A percentile compares a stretch with the other conserved stretches of the same genome.
Conservation (phyloP, 2,113 vertebrate species). For the Larimichthys crocea region DNA sequence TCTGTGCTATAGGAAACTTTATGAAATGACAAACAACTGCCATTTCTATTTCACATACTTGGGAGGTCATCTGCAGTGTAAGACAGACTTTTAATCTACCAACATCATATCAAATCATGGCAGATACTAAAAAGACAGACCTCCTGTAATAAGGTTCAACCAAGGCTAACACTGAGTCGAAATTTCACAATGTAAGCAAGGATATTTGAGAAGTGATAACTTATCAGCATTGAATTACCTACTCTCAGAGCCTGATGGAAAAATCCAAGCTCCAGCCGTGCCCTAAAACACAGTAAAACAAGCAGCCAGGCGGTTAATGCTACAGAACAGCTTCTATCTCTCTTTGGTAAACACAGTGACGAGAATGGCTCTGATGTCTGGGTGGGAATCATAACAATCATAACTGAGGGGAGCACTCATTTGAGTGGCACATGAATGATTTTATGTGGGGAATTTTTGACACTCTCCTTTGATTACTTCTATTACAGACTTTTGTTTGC, state of each 20-base stretch:
- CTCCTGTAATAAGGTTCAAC: conserved; percentile 18
- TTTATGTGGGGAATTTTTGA: conserved; percentile 1
- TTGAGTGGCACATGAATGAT: not conserved
- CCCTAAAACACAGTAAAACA: conserved; percentile 23
- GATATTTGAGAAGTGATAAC: conserved; percentile 41
- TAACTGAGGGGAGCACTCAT: not conserved
- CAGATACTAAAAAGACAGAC: not conserved
- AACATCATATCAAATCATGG: conserved; percentile 1
- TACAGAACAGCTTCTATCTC: conserved; percentile 8
- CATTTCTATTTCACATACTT: conserved; percentile 12
- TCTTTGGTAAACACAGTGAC: conserved; percentile 21
- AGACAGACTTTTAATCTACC: not conserved
- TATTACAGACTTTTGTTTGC: conserved; percentile 18
- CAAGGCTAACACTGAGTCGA: conserved; percentile 1
- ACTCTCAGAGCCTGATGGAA: conserved; percentile 2
- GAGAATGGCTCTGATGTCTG: conserved; percentile 1
- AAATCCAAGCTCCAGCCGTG: not conserved
- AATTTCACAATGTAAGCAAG: conserved; percentile 25
- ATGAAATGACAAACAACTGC: conserved; percentile 5
- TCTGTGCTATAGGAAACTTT: not conserved
- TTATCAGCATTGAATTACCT: conserved; percentile 40
- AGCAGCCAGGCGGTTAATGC: not conserved
- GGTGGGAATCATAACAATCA: not conserved
- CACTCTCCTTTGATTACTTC: conserved; percentile 15
- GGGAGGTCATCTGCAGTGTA: not conserved